These are phyloP conservation scores for Dreissena rostriformis DNA, from an alignment of 1,140 invertebrate species.

Conservation along the genomic window DNA sequence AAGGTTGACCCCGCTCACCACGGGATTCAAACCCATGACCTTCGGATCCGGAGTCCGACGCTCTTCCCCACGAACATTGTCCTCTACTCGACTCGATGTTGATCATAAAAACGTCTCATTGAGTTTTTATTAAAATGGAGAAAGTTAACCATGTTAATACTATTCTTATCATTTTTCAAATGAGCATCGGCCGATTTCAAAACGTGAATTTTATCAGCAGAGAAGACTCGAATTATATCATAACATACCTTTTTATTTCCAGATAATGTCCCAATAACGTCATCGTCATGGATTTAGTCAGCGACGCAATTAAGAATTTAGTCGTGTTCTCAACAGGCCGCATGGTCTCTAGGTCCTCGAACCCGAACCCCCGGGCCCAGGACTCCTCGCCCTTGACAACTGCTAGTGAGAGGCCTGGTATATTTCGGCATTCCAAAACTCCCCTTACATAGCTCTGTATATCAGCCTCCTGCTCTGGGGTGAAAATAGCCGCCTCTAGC, in stretches of 20 bases:
- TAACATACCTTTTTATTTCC: constrained; percentile 11
- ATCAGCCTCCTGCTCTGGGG: constrained; percentile 18
- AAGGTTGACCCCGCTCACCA: too few species aligned
- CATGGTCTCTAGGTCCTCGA: constrained; percentile 38
- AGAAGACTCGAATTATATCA: too few species aligned
- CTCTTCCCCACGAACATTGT: too few species aligned
- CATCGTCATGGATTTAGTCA: constrained; percentile 58
- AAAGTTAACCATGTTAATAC: too few species aligned
- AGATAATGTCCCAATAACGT: constrained; percentile 56
- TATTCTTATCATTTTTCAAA: too few species aligned
- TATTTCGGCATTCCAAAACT: constrained; percentile 32
- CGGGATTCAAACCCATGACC: too few species aligned
- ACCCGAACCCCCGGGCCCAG: constrained; percentile 56
- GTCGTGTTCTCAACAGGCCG: constrained; percentile 37
- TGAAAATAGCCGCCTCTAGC: constrained; percentile 14
- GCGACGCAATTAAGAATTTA: constrained; percentile 56
- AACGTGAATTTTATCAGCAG: too few species aligned
- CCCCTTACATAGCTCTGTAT: constrained; percentile 1
- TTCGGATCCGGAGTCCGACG: too few species aligned
- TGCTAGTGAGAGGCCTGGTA: constrained; percentile 56
- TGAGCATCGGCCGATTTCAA: too few species aligned
- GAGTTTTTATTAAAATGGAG: too few species aligned
- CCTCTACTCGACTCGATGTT: too few species aligned
- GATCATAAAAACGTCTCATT: too few species aligned
- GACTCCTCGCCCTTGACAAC: constrained; percentile 60